Conservation (phyloP, 2,797 vertebrate species). For the Botia kubotai region DNA sequence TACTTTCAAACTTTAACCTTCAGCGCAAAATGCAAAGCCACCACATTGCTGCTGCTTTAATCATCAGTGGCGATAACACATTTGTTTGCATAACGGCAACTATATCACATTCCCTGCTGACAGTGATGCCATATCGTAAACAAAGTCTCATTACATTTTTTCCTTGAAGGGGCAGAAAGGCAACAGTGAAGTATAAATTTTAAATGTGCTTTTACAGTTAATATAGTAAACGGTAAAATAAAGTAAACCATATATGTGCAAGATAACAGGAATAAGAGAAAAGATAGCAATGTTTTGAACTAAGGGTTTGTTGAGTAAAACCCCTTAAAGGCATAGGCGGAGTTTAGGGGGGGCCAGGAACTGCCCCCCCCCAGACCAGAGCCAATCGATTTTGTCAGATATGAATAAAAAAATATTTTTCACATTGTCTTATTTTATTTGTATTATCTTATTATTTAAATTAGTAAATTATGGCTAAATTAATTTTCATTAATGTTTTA, state of each 20-base stretch:
- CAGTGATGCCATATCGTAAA: conserved; percentile 42
- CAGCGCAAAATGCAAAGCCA: background rate
- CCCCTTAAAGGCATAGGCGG: too few relatives aligned
- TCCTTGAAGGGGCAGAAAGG: conserved; percentile 25
- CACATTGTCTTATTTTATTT: too few relatives aligned
- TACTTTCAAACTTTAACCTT: conserved; percentile 3
- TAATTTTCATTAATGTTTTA: too few relatives aligned
- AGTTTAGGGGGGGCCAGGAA: too few relatives aligned
- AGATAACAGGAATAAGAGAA: conserved; percentile 6
- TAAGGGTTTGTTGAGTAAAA: conserved; percentile 12
- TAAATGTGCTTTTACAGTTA: conserved; percentile 49
- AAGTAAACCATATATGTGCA: conserved; percentile 13
- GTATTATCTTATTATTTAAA: too few relatives aligned
- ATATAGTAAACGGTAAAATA: conserved; percentile 10
- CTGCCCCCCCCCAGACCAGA: too few relatives aligned
- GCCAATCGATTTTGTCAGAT: too few relatives aligned
- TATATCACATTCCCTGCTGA: conserved; percentile 41
- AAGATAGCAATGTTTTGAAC: conserved; percentile 24
- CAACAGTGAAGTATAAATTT: conserved; percentile 39
- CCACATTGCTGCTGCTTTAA: conserved; percentile 6
- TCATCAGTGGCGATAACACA: conserved; percentile 14
- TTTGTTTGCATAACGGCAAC: conserved; percentile 32
- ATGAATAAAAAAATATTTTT: too few relatives aligned
- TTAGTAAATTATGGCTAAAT: too few relatives aligned
- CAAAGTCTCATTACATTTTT: conserved; percentile 52